Percentiles rank a stretch among this genome's conserved stretches.
Conservation (phyloP, 2,797 vertebrate species). For the Natrix natrix region DNA sequence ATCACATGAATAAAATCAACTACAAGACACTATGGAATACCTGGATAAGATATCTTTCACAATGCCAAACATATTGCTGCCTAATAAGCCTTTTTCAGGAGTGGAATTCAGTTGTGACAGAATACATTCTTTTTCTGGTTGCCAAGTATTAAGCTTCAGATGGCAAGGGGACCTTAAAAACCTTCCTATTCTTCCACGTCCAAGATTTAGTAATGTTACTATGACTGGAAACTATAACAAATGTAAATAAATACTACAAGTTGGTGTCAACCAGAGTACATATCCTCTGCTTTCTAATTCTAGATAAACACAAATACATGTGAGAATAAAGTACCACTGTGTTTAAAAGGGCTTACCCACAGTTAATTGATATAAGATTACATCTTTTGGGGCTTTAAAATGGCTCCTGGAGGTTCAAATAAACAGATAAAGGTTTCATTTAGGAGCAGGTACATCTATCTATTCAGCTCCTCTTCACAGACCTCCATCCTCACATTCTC, state of each 20-base stretch:
- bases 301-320: background rate
- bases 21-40: background rate
- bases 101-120: background rate
- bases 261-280: background rate
- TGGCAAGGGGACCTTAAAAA: background rate
- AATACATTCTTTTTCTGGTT: background rate
- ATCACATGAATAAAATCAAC: background rate
- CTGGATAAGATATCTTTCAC: background rate
- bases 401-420: background rate
- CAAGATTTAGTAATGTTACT: background rate
- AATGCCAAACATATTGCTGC: background rate
- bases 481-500: background rate
- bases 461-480: background rate
- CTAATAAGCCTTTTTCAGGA: background rate
- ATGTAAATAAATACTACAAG: background rate
- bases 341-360: background rate
- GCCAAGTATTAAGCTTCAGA: background rate
- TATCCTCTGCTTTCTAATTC: background rate
- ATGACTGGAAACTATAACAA: background rate
- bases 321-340: background rate
- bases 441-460: background rate
- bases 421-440: background rate
- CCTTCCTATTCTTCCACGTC: background rate
- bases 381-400: background rate
- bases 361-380: background rate